Base-by-base conservation (phyloP, 2,113 vertebrate genomes). In the Chaenocephalus aceratus region DNA sequence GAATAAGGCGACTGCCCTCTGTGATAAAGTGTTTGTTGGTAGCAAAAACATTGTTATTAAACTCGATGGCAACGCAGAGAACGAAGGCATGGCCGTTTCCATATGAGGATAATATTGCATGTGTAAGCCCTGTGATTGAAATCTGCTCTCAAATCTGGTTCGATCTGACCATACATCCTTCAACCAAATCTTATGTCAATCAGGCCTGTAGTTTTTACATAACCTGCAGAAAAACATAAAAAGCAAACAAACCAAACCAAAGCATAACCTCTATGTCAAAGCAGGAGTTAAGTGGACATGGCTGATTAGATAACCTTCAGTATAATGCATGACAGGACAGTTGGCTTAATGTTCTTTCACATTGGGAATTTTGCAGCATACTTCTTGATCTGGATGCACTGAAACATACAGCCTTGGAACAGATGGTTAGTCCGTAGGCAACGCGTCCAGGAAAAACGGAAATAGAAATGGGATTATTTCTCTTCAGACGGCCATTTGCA, bases 341-440 rank as follows among this genome's bases (percentile, higher is more conserved):
- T 58, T 45, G 72, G 12, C 51, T 30, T 30, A 16, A 14, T 83
- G 60, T 77, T 70, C 70, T 79, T 23, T 23, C 72, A 88, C 77
- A 46, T 54, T 15, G 66, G 76, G 46, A 57, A 63, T 77, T 58
- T 58, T 75, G 72, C 67, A 48, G 51, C 41, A 41, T 26, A 74
- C 64, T 78, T 80, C 57, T 60, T 67, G 26, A 72, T 66, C 10
- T 74, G 66, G 59, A 57, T 26, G 51, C 34, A 61, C 72, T 65
- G 49, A 89, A 61, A 76, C 12, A 14, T 53, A 71, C 59, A 66
- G 49, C 0, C 6, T 41, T 41, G 36, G 36, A 89, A 79, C 88
- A 90, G 84, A 90, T 91, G 87, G 89, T 64, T 67, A 36, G 51
- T 82, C 75, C 61, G 70, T 52, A 41, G 71, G 76, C 63, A 81